Percentiles rank a stretch among this genome's conserved stretches.
Conservation (phyloP, 2,888 invertebrate species). For the Standfussiana lucernea region DNA sequence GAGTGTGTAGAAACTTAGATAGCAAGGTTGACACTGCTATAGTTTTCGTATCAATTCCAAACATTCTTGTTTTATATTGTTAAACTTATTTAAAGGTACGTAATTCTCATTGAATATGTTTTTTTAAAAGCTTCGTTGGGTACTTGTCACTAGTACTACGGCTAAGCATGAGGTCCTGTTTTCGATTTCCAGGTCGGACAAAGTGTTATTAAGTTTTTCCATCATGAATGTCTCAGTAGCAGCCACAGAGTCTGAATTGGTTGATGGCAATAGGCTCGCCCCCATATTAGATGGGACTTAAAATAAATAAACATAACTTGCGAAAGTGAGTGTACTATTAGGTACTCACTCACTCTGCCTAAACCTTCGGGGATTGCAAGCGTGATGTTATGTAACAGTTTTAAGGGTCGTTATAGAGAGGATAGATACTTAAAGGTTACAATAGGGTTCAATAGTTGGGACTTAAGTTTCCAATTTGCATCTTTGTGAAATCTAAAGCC, state of each 20-base stretch:
- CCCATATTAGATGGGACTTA: neutral
- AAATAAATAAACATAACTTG: neutral
- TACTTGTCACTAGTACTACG: neutral
- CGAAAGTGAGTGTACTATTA: neutral
- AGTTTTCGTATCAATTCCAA: neutral
- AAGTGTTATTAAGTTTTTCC: neutral
- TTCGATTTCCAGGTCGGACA: neutral
- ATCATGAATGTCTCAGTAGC: neutral
- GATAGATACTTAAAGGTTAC: conserved; percentile 10
- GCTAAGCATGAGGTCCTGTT: neutral
- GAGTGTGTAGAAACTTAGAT: neutral
- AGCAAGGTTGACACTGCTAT: neutral
- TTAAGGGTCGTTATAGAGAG: neutral
- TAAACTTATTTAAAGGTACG: no score
- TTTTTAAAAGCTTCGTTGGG: neutral
- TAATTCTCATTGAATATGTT: no score
- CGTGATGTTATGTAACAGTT: neutral
- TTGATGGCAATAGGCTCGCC: neutral
- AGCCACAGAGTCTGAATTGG: neutral
- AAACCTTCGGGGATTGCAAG: neutral
- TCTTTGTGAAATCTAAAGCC: conserved; percentile 29
- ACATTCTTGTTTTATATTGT: neutral
- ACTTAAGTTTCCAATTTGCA: conserved; percentile 40
- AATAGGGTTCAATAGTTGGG: conserved; percentile 16
- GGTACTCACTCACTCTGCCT: neutral